Conservation (phyloP, 2,113 vertebrate species). For the Thymallus thymallus region DNA sequence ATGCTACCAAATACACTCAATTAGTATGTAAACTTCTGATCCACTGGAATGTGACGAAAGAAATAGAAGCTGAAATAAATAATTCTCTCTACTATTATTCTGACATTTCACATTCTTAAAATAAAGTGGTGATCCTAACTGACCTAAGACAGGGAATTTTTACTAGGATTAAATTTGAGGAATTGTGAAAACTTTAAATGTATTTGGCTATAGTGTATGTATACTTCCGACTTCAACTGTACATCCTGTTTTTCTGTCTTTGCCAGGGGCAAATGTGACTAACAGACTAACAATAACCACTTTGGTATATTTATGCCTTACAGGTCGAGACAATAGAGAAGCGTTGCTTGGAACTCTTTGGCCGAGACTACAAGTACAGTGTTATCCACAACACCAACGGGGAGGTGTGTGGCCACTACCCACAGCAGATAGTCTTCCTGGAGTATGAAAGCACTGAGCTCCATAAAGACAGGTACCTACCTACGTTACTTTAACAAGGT, state of each 20-base stretch:
- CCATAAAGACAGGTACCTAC: slow-evolving; percentile 82
- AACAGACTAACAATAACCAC: not conserved
- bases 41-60: no score
- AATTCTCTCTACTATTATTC: no score
- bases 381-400: slow-evolving; percentile 89
- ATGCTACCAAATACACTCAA: no score
- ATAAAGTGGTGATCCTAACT: no score
- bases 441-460: slow-evolving; percentile 85
- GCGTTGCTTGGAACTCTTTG: slow-evolving; percentile 90
- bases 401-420: slow-evolving; percentile 94
- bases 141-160: no score
- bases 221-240: no score
- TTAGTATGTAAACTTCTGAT: no score
- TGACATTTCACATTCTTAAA: no score
- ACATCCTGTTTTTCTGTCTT: not conserved
- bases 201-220: no score
- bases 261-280: not conserved
- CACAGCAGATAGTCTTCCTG: slow-evolving; percentile 90
- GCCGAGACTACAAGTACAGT: slow-evolving; percentile 91
- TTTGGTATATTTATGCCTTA: not conserved
- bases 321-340: slow-evolving; percentile 90
- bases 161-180: no score
- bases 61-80: no score
- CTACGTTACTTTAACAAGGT: not conserved
- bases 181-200: no score